These are phyloP conservation scores for Lasioglossum leucozonium DNA, from an alignment of 2,888 invertebrate genomes.

Conservation along the genomic window DNA sequence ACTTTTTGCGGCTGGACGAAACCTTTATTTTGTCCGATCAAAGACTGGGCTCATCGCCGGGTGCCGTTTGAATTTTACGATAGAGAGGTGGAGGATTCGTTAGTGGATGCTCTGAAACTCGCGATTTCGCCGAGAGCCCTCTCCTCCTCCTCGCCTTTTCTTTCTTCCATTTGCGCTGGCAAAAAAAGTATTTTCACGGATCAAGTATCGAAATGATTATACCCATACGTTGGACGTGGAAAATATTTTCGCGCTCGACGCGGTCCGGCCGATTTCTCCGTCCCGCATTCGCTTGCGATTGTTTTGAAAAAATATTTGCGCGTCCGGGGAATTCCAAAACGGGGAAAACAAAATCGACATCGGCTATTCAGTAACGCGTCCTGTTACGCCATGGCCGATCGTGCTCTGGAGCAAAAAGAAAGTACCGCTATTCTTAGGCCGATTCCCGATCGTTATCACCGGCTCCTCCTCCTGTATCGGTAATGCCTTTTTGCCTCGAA, in stretches of 20 bases:
- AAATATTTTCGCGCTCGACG: neutral
- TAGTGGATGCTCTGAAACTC: neutral
- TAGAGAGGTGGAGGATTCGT: conserved; percentile 39
- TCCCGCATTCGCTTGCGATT: neutral
- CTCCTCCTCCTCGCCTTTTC: neutral
- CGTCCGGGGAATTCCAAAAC: neutral
- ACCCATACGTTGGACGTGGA: neutral
- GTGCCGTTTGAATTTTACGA: conserved; percentile 37
- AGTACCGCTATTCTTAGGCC: conserved; percentile 80
- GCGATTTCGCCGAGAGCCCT: neutral
- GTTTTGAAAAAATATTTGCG: neutral
- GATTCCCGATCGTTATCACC: conserved; percentile 66
- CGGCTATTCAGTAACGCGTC: conserved; percentile 28
- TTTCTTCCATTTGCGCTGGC: neutral
- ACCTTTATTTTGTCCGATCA: conserved; percentile 47
- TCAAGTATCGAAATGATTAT: too few relatives aligned
- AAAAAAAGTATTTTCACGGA: neutral
- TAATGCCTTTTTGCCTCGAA: conserved; percentile 72
- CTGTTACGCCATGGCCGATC: conserved; percentile 32
- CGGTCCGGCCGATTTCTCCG: too few relatives aligned
- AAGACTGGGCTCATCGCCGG: conserved; percentile 38
- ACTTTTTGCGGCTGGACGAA: conserved; percentile 50
- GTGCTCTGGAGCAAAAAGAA: conserved; percentile 73
- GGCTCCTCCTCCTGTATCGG: conserved; percentile 73
- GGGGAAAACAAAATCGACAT: conserved; percentile 47